Percentiles rank a stretch among this genome's conserved stretches.
phyloP scores from a whole-genome alignment of 1,140 invertebrate genomes.

The Calliphora vicina region DNA sequence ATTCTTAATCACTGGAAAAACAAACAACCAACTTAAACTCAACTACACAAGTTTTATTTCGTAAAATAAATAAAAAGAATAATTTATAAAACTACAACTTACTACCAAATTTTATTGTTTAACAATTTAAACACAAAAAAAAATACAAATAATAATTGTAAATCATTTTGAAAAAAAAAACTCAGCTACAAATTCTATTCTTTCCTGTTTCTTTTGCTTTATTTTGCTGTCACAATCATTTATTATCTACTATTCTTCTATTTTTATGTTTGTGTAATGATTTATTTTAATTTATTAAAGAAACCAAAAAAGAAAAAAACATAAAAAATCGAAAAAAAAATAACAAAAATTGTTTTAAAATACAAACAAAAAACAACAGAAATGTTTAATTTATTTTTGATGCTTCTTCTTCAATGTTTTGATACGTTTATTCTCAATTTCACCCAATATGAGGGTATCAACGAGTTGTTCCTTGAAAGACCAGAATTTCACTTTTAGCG shows the following conservation, averaged over 20 bases:
- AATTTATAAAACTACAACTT: neutral
- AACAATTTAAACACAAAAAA: too few species aligned
- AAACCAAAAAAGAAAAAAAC: constrained; percentile 12
- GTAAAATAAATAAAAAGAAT: constrained; percentile 18
- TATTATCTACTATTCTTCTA: neutral
- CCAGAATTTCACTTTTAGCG: too few species aligned
- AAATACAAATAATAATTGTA: too few species aligned
- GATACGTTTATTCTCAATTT: neutral
- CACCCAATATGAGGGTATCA: too few species aligned
- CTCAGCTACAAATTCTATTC: too few species aligned
- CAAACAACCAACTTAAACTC: neutral
- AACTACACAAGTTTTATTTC: neutral
- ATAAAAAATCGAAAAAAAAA: neutral
- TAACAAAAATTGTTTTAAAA: neutral
- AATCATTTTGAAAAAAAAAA: too few species aligned
- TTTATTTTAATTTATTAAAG: constrained; percentile 29
- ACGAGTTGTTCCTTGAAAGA: too few species aligned
- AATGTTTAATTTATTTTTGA: neutral
- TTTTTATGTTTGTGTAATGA: constrained; percentile 24
- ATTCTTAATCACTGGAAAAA: neutral
- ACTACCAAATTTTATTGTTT: too few species aligned
- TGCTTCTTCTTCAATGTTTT: neutral
- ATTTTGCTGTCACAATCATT: too few species aligned
- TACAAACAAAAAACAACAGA: neutral
- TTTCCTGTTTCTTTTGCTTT: too few species aligned